Base-by-base conservation (phyloP, 2,888 invertebrate species). In the Thecocarcelia acutangulata region DNA sequence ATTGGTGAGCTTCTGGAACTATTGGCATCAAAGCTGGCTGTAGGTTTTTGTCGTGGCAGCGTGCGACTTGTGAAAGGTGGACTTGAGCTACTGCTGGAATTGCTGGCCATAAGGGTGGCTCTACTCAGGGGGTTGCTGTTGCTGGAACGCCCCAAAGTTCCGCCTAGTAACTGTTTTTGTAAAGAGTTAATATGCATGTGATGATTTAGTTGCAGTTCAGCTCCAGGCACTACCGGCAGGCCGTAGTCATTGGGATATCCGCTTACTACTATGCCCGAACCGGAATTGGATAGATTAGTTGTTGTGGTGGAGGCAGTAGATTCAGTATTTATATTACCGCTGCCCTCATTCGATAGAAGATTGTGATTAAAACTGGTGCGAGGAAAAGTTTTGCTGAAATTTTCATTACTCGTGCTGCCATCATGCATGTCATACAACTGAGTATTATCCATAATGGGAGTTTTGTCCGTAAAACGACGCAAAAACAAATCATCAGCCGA, bases 201-300 rank as follows among this genome's bases (percentile, higher is more conserved):
- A 84, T 90, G 90, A 74, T 89, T 89, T 50, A 90, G 88, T 81
- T 90, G 90, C 69, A 90, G 90, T 84, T 91, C 91, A 8, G 90
- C 90, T 24, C 91, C 89, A 77, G 92, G 92, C 84, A 92, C 91
- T 87, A 95, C 93, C 9, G 96, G 95, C 88, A 96, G 92, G 70
- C 96, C 96, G 90, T 96, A 95, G 91, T 96, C 95, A 24, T 94
- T 92, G 52, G 95, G 96, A 90, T 96, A 96, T 48, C 94, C 94
- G 68, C 87, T 81, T 59, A 84, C 77, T 4, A 80, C 58, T 12
- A 78, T 75, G 21, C 82, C 82, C 5, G 84, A 80, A 15, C 85
- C 85, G 0, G 87, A 86, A 17, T 85, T 85, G 40, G 90, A 88
- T 24, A 89, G 85, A 80, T 89, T 89, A 79, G 90, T 87, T 64